Evolutionary conservation across 2,888 invertebrate genomes (phyloP), one percentile per base, ranked within the genome.

Genomic region (Sipunculus nudus): DNA sequence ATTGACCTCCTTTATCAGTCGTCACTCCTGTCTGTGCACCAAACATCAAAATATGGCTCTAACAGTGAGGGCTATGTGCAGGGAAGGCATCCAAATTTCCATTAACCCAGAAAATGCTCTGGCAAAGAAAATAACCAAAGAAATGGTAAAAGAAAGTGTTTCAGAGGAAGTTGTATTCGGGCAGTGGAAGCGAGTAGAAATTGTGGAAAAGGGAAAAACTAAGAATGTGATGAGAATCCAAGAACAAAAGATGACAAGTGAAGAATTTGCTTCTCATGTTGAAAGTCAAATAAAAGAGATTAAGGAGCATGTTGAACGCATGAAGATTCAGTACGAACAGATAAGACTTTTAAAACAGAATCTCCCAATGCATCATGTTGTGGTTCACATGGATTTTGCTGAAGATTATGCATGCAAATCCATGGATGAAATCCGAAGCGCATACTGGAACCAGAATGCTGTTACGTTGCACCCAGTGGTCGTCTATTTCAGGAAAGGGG

Each of bases 351-450:
- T 68, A 31, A 68, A 66, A 54, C 48, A 47, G 31, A 65, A 25
- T 16, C 28, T 65, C 21, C 57, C 54, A 19, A 19, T 28, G 6
- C 41, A n/a, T 10, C 56, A 66, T 47, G 32, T 52, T 1, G 26
- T 59, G 19, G 41, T 68, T 2, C 61, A 68, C 35, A 68, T 64
- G 64, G 68, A 68, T 26, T 68, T 67, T 25, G 60, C 62, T 23
- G 68, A 67, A 52, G 67, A 68, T 41, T 64, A 59, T 26, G 8
- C 26, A 16, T 63, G 62, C 39, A 55, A 61, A 43, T 59, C 47
- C 23, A 28, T 62, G 16, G 46, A 53, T n/a, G 45, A 53, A 52
- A 52, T 53, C 16, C 53, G 53, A 28, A 19, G 21, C 19, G 38
- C 16, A 19, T 52, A 52, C 25, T 52, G 32, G 32, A 52, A 45